These are phyloP conservation scores for Drosophila melanosoma DNA, from an alignment of 2,888 invertebrate genomes.

Conservation along the genomic window DNA sequence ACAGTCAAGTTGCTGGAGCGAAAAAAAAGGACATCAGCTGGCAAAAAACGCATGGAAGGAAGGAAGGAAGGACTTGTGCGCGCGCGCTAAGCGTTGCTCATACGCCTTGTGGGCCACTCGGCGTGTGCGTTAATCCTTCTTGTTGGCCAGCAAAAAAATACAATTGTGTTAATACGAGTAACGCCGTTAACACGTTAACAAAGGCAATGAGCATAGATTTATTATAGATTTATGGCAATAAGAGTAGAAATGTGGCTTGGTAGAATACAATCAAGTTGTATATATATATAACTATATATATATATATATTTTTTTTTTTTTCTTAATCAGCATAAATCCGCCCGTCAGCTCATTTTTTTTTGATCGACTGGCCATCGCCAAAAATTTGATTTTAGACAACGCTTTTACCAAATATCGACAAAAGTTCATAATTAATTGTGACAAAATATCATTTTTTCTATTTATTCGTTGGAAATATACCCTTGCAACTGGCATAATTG, in stretches of 20 bases:
- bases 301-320: too few relatives aligned
- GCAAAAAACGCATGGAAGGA: background rate
- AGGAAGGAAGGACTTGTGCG: constrained; percentile 6
- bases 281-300: background rate
- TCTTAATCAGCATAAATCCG: background rate
- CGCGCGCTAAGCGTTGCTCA: constrained; percentile 11
- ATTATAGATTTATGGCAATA: background rate
- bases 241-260: background rate
- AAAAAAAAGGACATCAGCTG: constrained; percentile 26
- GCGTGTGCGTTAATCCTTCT: constrained; percentile 11
- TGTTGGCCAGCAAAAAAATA: constrained; percentile 12
- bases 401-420: background rate
- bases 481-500: background rate
- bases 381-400: background rate
- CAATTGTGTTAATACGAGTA: constrained; percentile 9
- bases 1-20: constrained; percentile 41
- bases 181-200: constrained; percentile 7
- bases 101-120: constrained; percentile 5
- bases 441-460: background rate
- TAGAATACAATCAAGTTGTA: background rate
- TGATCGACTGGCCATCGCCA: background rate
- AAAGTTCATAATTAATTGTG: background rate
- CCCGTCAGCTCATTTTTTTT: background rate
- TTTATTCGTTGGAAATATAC: background rate
- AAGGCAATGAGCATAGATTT: background rate